Conservation (phyloP, 2,888 invertebrate genomes). For the Pyrochroa serraticornis region DNA sequence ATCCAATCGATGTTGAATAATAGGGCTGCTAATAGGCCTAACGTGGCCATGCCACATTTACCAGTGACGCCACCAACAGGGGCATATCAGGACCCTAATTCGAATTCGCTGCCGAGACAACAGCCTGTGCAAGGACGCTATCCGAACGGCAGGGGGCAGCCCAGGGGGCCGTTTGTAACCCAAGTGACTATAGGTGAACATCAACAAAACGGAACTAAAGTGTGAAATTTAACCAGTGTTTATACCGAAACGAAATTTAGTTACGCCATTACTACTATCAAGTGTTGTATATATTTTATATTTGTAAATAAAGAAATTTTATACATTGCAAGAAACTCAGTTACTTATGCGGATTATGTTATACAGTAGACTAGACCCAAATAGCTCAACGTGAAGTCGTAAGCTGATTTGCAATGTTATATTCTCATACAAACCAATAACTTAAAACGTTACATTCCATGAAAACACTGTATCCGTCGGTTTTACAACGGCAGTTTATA, state of each 20-base stretch:
- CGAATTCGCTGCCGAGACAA: constrained; percentile 49
- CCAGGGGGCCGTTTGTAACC: constrained; percentile 66
- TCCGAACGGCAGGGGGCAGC: constrained; percentile 27
- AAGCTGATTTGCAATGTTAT: no score
- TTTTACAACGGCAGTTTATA: no score
- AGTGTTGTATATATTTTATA: constrained; percentile 39
- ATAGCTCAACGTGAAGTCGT: constrained; percentile 4
- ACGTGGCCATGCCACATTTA: constrained; percentile 36
- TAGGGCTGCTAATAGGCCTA: constrained; percentile 25
- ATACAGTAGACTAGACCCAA: not conserved
- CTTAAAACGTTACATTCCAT: no score
- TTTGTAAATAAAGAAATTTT: constrained; percentile 40
- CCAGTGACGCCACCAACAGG: constrained; percentile 42
- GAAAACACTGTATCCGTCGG: no score
- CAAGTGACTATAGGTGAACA: constrained; percentile 66
- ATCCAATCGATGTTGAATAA: constrained; percentile 67
- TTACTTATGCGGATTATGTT: not conserved
- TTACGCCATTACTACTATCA: constrained; percentile 8
- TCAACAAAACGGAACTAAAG: constrained; percentile 55
- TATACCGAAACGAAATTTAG: not conserved
- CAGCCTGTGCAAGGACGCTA: constrained; percentile 30
- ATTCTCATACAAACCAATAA: no score
- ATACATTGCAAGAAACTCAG: constrained; percentile 14
- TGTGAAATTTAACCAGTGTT: constrained; percentile 37
- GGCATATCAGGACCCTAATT: constrained; percentile 45